These are phyloP conservation scores for Euura lappo DNA, from an alignment of 1,140 invertebrate species.

Conservation along the genomic window DNA sequence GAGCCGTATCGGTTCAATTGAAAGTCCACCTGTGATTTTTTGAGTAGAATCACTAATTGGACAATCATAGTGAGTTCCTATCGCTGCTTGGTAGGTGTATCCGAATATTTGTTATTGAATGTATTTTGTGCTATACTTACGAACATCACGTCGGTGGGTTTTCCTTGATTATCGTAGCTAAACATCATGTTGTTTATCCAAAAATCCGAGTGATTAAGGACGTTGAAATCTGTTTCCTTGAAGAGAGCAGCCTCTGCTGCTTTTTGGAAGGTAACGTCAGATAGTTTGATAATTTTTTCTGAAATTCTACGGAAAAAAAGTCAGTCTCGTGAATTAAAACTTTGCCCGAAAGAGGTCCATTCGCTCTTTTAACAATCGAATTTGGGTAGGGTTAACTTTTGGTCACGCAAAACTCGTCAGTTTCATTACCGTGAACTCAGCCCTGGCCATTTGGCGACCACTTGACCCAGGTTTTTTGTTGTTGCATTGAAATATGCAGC, in stretches of 20 bases:
- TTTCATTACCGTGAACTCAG: slow-evolving; percentile 31
- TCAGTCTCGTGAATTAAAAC: slow-evolving; percentile 19
- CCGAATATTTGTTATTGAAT: no score
- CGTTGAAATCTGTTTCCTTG: slow-evolving; percentile 60
- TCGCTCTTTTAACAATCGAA: neutral
- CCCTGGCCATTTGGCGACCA: slow-evolving; percentile 50
- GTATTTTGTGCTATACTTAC: slow-evolving; percentile 46
- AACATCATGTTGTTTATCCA: slow-evolving; percentile 75
- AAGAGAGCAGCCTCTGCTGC: slow-evolving; percentile 33
- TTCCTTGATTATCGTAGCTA: slow-evolving; percentile 57
- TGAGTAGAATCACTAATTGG: neutral
- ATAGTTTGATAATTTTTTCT: slow-evolving; percentile 53
- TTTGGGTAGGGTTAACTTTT: neutral
- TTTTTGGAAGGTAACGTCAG: slow-evolving; percentile 40
- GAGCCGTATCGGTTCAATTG: slow-evolving; percentile 57
- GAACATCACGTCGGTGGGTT: slow-evolving; percentile 62
- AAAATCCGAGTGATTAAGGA: slow-evolving; percentile 70
- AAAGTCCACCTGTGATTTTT: slow-evolving; percentile 60
- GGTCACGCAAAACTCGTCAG: no score
- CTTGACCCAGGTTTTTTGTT: slow-evolving; percentile 35
- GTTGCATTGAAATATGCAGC: slow-evolving; percentile 40
- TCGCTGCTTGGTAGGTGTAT: no score
- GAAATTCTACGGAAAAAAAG: slow-evolving; percentile 36
- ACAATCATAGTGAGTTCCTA: slow-evolving; percentile 14
- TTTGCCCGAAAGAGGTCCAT: no score